Percentiles rank a stretch among this genome's conserved stretches.
Evolutionary conservation across 2,888 invertebrate genomes (phyloP).

Genomic region (Hemistola chrysoprasaria): DNA sequence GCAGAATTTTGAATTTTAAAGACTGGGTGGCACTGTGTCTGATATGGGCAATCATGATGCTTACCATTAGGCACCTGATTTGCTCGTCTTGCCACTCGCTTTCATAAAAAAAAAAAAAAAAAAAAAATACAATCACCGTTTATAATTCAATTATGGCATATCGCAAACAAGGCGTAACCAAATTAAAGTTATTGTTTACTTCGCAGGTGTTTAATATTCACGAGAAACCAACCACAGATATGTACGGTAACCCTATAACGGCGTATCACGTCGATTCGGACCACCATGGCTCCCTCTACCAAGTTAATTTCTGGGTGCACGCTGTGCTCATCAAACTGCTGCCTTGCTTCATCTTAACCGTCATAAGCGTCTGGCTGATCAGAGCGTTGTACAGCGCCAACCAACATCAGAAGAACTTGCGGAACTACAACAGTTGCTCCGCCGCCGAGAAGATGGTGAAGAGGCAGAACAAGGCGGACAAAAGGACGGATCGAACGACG

Average conservation of each 20-base stretch:
- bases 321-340: conserved; percentile 90
- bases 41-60: too few relatives aligned
- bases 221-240: conserved; percentile 69
- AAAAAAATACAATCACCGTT: conserved; percentile 44
- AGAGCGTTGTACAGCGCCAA: conserved; percentile 89
- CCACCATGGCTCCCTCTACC: conserved; percentile 83
- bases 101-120: too few relatives aligned
- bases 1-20: too few relatives aligned
- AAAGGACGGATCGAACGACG: conserved; percentile 93
- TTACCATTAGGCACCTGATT: too few relatives aligned
- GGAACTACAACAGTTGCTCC: conserved; percentile 83
- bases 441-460: conserved; percentile 70
- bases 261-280: conserved; percentile 79
- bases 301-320: conserved; percentile 91
- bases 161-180: conserved; percentile 12
- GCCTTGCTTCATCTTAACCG: conserved; percentile 89
- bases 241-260: conserved; percentile 57
- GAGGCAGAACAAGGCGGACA: conserved; percentile 83
- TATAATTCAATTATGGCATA: conserved; percentile 40
- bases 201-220: conserved; percentile 73
- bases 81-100: too few relatives aligned
- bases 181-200: conserved; percentile 5
- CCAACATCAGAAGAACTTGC: conserved; percentile 86
- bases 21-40: too few relatives aligned
- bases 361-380: conserved; percentile 87